Evolutionary conservation across 2,113 vertebrate genomes (phyloP), one percentile per base, ranked within the genome.

Genomic region (Triplophysa tibetana): DNA sequence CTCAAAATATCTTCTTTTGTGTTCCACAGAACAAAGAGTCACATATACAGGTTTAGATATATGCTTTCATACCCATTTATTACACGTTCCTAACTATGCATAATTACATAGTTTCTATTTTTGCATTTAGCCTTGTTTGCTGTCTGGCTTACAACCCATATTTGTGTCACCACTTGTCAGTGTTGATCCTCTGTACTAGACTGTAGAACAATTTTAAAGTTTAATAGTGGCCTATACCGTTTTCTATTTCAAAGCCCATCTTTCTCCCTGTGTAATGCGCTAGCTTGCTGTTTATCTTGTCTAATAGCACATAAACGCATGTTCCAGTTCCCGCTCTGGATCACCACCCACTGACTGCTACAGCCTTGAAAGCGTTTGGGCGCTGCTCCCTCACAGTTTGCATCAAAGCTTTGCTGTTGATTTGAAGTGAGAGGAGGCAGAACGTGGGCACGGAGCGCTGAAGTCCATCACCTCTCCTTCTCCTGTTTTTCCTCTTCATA

Each of bases 381-480:
- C 62, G 2, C 62, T 65, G 61, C 24, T 77, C 45, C 45, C 62
- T 77, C 62, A 77, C 75, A 77, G 75, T 65, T 77, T 77, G 75
- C 75, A 77, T 77, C 75, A 64, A 77, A 77, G 75, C 75, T 23
- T 65, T 54, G 23, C 21, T 63, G 73, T 13, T 62, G 75, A 77
- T 33, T 65, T 77, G 75, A 77, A 65, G 62, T 77, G 62, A 77
- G 62, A 77, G 75, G 75, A 77, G 75, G 75, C 62, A 52, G 45
- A 77, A 66, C 48, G 62, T 65, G 26, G 75, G 61, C 75, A 77
- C n/a, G 45, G 62, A 77, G 19, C 61, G 0, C 64, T 65, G 60
- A 24, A 76, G 74, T 33, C 60, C 17, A 33, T 77, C 75, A 77
- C 62, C 75, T 77, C 62, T 77, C 43, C 75, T 77, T 43, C 62